Evolutionary conservation across 1,140 invertebrate genomes (phyloP).

Genomic region (Penaeus chinensis): DNA sequence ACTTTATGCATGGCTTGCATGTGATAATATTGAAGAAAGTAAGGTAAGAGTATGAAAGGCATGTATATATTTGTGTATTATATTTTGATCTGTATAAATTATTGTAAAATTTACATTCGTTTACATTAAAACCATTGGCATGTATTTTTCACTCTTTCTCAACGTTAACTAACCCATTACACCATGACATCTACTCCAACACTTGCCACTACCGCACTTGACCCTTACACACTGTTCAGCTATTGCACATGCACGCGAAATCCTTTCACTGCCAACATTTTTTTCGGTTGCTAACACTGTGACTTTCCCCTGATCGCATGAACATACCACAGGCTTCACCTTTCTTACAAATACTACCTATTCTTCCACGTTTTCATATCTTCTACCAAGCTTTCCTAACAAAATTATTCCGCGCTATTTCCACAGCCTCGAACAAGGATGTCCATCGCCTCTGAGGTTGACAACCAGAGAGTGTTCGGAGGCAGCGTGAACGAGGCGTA

Average conservation of each 20-base stretch:
- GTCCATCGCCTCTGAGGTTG: slow-evolving; percentile 60
- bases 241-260: not conserved
- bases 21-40: too few relatives aligned
- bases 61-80: too few relatives aligned
- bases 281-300: not conserved
- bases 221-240: not conserved
- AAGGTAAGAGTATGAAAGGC: too few relatives aligned
- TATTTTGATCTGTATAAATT: too few relatives aligned
- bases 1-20: too few relatives aligned
- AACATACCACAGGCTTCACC: not conserved
- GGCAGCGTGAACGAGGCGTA: slow-evolving; percentile 56
- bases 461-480: slow-evolving; percentile 62
- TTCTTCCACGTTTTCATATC: not conserved
- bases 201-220: too few relatives aligned
- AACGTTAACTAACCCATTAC: too few relatives aligned
- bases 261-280: not conserved
- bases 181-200: too few relatives aligned
- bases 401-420: not conserved
- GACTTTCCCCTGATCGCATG: not conserved
- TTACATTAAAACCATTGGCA: too few relatives aligned
- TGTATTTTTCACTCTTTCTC: too few relatives aligned
- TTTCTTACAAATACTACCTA: not conserved
- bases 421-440: slow-evolving; percentile 46
- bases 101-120: too few relatives aligned
- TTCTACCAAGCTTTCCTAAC: not conserved